These are phyloP conservation scores for Epistrophe grossulariae DNA, from an alignment of 2,888 invertebrate species.

Conservation along the genomic window DNA sequence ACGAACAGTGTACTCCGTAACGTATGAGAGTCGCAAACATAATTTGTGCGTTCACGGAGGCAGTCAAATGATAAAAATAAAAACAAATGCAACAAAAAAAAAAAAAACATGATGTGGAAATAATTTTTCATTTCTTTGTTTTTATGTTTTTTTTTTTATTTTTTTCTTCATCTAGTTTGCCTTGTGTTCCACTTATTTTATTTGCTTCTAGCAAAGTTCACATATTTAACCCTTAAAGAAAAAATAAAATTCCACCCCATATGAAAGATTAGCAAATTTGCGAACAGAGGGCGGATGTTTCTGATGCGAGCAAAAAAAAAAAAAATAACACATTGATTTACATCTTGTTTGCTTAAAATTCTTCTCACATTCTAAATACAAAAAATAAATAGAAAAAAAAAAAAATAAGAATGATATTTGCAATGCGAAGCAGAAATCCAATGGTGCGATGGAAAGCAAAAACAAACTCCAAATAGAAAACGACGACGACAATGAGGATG, in stretches of 20 bases:
- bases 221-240: conserved; percentile 62
- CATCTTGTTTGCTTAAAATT: conserved; percentile 74
- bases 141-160: conserved; percentile 16
- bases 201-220: conserved; percentile 47
- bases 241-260: conserved; percentile 49
- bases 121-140: conserved; percentile 63
- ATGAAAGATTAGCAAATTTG: conserved; percentile 55
- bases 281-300: conserved; percentile 31
- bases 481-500: neutral
- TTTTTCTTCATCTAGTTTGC: conserved; percentile 24
- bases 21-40: neutral
- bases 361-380: conserved; percentile 47
- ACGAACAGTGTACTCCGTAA: neutral
- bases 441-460: conserved; percentile 6
- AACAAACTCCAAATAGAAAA: neutral
- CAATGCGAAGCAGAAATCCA: conserved; percentile 45
- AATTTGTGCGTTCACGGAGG: neutral
- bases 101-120: conserved; percentile 56
- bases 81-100: conserved; percentile 1
- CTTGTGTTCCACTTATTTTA: conserved; percentile 31
- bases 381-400: conserved; percentile 14
- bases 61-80: conserved; percentile 33
- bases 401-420: conserved; percentile 47
- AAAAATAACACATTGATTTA: conserved; percentile 63
- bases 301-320: neutral